Percentiles rank a stretch among this genome's conserved stretches.
These are phyloP conservation scores for Eristalis tenax DNA, from an alignment of 2,888 invertebrate species.

Conservation along the genomic window DNA sequence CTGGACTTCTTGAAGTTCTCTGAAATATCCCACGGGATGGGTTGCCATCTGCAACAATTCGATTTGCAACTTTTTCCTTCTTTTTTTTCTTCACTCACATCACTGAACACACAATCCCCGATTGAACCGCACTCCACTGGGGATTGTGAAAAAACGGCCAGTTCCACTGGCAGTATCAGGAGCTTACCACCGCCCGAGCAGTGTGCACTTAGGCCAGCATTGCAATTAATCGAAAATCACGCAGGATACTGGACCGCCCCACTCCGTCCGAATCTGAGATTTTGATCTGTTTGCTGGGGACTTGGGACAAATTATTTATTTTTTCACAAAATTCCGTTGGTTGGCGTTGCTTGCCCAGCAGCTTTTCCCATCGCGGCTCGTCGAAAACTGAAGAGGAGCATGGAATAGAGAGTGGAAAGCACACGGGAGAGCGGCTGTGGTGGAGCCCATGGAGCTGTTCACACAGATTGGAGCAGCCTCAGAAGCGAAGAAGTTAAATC, in stretches of 20 bases:
- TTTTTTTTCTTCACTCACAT: constrained; percentile 39
- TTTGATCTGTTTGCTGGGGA: neutral
- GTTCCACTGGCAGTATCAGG: neutral
- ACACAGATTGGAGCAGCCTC: constrained; percentile 61
- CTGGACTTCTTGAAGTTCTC: neutral
- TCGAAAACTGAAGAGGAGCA: constrained; percentile 55
- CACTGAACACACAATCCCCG: constrained; percentile 36
- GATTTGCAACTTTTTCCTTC: constrained; percentile 1
- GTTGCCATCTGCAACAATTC: constrained; percentile 56
- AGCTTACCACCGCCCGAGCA: neutral
- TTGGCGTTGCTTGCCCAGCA: constrained; percentile 37
- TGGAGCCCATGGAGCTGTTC: constrained; percentile 45
- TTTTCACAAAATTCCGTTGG: constrained; percentile 47
- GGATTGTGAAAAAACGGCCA: neutral
- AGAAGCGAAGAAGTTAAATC: neutral
- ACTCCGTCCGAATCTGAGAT: neutral
- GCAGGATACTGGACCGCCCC: neutral
- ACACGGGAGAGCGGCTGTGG: constrained; percentile 11
- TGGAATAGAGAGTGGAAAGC: constrained; percentile 26
- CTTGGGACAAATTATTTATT: neutral
- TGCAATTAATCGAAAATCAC: neutral
- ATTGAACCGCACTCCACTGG: constrained; percentile 14
- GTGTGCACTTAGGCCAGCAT: neutral
- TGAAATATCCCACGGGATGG: constrained; percentile 31
- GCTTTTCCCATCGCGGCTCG: constrained; percentile 69